These are phyloP conservation scores for Apotomis capreana DNA, from an alignment of 2,888 invertebrate species.

Conservation along the genomic window DNA sequence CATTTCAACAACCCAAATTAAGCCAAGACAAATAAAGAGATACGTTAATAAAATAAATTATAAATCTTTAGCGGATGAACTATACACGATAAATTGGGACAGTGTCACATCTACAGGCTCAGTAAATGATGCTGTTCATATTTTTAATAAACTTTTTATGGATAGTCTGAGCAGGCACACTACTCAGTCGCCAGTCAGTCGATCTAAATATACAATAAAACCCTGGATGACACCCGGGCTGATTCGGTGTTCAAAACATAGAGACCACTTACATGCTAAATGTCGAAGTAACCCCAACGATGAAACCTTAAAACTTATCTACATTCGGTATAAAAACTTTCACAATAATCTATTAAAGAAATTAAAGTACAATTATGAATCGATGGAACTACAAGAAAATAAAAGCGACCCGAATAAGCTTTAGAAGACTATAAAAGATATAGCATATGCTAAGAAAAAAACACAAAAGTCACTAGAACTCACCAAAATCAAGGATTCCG, in stretches of 20 bases:
- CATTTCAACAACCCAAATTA: background rate
- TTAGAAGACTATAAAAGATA: background rate
- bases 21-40: background rate
- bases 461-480: background rate
- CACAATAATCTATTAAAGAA: background rate
- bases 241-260: background rate
- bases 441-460: background rate
- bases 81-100: background rate
- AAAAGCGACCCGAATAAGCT: background rate
- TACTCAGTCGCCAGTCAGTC: background rate
- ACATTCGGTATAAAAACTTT: slow-evolving; percentile 3
- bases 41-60: background rate
- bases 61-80: background rate
- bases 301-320: background rate
- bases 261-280: background rate
- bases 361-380: background rate
- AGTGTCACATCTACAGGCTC: background rate
- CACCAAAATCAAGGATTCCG: background rate
- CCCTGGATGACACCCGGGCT: slow-evolving; percentile 10
- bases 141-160: too few relatives aligned
- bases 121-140: background rate
- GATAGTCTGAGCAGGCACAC: too few relatives aligned
- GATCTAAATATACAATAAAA: background rate
- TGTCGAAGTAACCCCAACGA: background rate
- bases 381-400: background rate